phyloP scores from a whole-genome alignment of 2,113 vertebrate genomes.

The Hyperopisus bebe region DNA sequence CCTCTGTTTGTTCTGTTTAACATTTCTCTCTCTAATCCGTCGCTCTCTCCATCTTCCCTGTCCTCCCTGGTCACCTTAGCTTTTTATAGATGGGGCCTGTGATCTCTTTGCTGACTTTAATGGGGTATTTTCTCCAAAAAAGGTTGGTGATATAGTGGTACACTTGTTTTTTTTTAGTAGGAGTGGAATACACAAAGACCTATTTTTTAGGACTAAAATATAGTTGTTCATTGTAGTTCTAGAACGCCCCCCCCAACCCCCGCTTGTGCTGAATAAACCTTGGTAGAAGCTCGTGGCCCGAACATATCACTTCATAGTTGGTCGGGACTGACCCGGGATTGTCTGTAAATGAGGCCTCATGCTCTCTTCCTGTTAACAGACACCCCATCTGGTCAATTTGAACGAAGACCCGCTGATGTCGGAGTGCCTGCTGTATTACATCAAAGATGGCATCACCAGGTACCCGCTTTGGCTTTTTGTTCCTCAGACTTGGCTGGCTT shows the following conservation, averaged over 20 bases:
- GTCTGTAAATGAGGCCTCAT: background rate
- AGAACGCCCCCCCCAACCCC: background rate
- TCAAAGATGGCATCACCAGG: constrained; percentile 98
- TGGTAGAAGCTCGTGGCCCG: background rate
- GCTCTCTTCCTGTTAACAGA: constrained; percentile 61
- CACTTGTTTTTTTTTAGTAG: constrained; percentile 14
- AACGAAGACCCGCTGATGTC: constrained; percentile 99
- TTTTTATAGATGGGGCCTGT: constrained; percentile 76
- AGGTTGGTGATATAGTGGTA: constrained; percentile 67
- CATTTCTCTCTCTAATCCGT: constrained; percentile 25
- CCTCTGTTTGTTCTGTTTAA: constrained; percentile 21
- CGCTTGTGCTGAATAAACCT: background rate
- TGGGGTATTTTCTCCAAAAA: constrained; percentile 85
- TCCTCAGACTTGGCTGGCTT: background rate
- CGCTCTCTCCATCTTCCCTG: constrained; percentile 27
- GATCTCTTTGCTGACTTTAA: constrained; percentile 87
- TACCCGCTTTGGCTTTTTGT: constrained; percentile 37
- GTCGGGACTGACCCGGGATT: background rate
- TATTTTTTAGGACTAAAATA: background rate
- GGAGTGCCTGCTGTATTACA: constrained; percentile 97
- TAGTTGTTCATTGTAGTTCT: background rate
- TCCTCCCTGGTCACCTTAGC: constrained; percentile 58
- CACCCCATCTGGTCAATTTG: constrained; percentile 94
- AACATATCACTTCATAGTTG: background rate
- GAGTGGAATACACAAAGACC: background rate